phyloP scores from a whole-genome alignment of 1,140 invertebrate genomes.

The Carposina sasakii region DNA sequence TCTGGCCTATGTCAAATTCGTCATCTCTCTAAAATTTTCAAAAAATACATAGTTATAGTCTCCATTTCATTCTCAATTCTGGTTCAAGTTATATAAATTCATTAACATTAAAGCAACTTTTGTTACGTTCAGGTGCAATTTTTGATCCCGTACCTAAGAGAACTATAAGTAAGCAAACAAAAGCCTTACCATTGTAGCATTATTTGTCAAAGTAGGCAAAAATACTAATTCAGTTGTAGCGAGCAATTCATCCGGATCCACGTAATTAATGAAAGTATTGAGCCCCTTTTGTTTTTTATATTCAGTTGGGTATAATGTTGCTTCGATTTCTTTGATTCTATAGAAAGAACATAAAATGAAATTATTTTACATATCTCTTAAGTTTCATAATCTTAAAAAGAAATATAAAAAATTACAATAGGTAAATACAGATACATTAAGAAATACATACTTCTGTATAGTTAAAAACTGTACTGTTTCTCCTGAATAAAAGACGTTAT shows the following conservation, averaged over 20 bases:
- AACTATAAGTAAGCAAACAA: no score
- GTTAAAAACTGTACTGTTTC: not conserved
- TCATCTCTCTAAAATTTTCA: conserved; percentile 26
- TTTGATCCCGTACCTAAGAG: no score
- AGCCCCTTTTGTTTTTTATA: conserved; percentile 1
- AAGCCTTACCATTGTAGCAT: not conserved
- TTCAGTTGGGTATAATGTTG: not conserved
- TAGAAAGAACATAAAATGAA: no score
- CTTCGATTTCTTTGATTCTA: conserved; percentile 8
- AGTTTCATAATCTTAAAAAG: not conserved
- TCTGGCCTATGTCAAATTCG: conserved; percentile 29
- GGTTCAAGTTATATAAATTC: no score
- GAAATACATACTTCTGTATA: not conserved
- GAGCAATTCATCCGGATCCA: conserved; percentile 11
- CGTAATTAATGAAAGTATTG: not conserved
- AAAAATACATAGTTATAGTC: not conserved
- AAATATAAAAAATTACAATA: not conserved
- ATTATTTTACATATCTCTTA: not conserved
- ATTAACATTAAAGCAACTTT: no score
- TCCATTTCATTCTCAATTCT: no score
- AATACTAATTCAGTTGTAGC: conserved; percentile 5
- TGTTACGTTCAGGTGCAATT: no score
- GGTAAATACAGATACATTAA: no score
- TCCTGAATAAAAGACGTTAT: not conserved
- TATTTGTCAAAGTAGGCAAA: conserved; percentile 7